Evolutionary conservation across 2,797 vertebrate species (phyloP).

Genomic region (Falco columbarius): DNA sequence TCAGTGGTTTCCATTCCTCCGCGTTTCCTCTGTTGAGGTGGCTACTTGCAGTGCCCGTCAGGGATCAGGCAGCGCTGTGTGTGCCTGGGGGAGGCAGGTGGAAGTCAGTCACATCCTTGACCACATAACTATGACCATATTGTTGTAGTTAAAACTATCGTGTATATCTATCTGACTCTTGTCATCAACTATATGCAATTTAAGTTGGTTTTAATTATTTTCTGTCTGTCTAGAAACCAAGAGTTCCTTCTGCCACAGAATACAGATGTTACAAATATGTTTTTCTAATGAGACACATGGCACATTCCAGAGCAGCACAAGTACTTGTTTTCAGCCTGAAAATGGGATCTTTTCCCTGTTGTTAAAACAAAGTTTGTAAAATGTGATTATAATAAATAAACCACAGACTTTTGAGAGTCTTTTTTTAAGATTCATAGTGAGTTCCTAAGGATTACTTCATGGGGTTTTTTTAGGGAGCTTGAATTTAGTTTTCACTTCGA

Average conservation of each 20-base stretch:
- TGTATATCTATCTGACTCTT: background rate
- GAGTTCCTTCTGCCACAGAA: background rate
- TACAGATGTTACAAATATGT: constrained; percentile 8
- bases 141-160: background rate
- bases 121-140: background rate
- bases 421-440: background rate
- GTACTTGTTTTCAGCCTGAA: constrained; percentile 61
- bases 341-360: constrained; percentile 8
- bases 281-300: background rate
- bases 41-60: accelerated
- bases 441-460: background rate
- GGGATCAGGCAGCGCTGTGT: background rate
- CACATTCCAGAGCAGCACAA: constrained; percentile 56
- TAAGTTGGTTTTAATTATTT: background rate
- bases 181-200: background rate
- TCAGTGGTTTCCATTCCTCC: background rate
- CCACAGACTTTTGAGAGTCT: background rate
- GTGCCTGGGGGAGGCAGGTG: background rate
- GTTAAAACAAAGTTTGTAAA: constrained; percentile 39
- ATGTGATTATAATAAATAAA: constrained; percentile 50
- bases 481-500: background rate
- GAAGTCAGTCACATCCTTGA: background rate
- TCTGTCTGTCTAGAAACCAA: background rate
- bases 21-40: background rate
- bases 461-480: background rate